Percentiles rank a stretch among this genome's conserved stretches.
Conservation (phyloP, 2,888 invertebrate species). For the Drosophila nigritarsus region DNA sequence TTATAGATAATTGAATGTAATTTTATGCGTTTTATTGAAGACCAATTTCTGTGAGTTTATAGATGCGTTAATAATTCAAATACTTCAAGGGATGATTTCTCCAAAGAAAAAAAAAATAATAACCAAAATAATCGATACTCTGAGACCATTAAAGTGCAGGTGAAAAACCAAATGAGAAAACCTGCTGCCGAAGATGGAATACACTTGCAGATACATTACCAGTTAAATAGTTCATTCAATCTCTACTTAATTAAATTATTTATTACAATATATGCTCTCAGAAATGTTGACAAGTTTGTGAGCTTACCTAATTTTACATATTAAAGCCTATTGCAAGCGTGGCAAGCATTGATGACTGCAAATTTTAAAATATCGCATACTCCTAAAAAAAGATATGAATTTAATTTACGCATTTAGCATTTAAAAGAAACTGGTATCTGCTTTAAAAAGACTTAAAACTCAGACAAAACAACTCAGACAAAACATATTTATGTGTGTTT, state of each 20-base stretch:
- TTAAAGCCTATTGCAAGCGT: neutral
- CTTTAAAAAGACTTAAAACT: conserved; percentile 7
- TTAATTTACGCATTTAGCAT: conserved; percentile 43
- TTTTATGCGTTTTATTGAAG: conserved; percentile 33
- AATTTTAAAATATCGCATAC: conserved; percentile 16
- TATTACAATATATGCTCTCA: neutral
- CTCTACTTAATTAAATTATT: neutral
- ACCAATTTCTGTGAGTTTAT: neutral
- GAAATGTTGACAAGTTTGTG: neutral
- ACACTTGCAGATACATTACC: neutral
- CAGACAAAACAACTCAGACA: conserved; percentile 4
- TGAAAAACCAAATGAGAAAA: neutral
- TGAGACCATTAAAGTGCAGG: conserved; percentile 21
- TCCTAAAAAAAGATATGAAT: conserved; percentile 6
- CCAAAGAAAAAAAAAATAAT: neutral
- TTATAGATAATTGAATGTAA: conserved; percentile 68
- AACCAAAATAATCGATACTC: neutral
- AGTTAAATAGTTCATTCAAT: neutral
- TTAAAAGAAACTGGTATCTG: conserved; percentile 26
- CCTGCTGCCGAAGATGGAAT: neutral
- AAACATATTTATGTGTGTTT: conserved; percentile 1
- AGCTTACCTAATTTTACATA: neutral
- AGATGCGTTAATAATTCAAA: conserved; percentile 25
- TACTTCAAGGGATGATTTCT: neutral
- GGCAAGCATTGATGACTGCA: neutral